Evolutionary conservation across 2,797 vertebrate species (phyloP), one percentile per base, ranked within the genome.

Genomic region (Urophycis tenuis): DNA sequence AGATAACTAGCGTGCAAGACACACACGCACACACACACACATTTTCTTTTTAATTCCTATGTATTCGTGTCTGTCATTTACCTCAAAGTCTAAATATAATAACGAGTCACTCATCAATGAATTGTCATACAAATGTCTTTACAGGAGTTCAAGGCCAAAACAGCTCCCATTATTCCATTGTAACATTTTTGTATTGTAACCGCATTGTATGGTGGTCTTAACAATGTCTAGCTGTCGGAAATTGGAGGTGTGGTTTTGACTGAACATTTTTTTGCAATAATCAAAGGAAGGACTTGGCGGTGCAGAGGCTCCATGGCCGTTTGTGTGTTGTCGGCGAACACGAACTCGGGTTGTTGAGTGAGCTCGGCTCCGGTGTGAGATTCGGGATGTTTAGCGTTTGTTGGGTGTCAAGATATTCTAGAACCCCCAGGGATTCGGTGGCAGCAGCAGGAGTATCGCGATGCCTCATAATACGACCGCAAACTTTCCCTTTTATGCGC

Each of bases 1-100:
- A 89, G 88, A 89, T 87, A 90, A 89, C 87, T 89, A 86, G 84
- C 85, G 31, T 85, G 83, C 81, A 79, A 73, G 49, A 75, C 79
- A 73, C 71, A 70, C 45, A 67, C 45, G 45, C 53, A 34, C 60
- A 71, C 8, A 45, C 71, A 76, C 25, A 73, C 34, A 67, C 71
- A 76, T n/a, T n/a, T n/a, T n/a, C 10, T 69, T 25, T 1, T 60
- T 8, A 69, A 70, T 32, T 32, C 25, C 5, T 33, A 30, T 19
- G 30, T 33, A 10, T 71, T 71, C 19, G 8, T 32, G 14, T 71
- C 5, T 71, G 12, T 71, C 25, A 31, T 70, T 30, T 8, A n/a
- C 53, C 25, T n/a, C 22, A 22, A 14, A 53, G 45, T 53, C 3
- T 53, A n/a, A n/a, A n/a, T n/a, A n/a, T n/a, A n/a, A n/a, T n/a